Percentiles rank a stretch among this genome's conserved stretches.
phyloP scores from a whole-genome alignment of 2,797 vertebrate species.

The Pagetopsis macropterus region DNA sequence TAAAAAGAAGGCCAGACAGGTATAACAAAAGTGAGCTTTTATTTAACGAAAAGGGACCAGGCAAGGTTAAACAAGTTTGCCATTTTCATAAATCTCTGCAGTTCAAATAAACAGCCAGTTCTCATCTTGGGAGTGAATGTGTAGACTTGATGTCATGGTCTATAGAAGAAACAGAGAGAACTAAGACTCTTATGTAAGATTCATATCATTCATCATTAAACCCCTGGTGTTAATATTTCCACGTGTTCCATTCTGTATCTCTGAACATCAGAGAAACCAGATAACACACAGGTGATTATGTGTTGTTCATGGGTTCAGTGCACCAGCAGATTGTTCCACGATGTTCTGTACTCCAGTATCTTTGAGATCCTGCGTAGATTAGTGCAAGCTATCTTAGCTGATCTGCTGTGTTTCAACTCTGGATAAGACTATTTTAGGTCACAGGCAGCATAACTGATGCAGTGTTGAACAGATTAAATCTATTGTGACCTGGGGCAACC shows the following conservation, averaged over 20 bases:
- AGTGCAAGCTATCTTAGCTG: slow-evolving; percentile 20
- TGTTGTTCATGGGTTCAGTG: slow-evolving; percentile 24
- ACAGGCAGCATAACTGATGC: slow-evolving; percentile 37
- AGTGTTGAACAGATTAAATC: slow-evolving; percentile 49
- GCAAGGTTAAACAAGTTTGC: too few species aligned
- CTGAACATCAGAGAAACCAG: slow-evolving; percentile 14
- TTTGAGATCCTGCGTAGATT: slow-evolving; percentile 34
- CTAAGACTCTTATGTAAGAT: not conserved
- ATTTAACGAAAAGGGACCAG: too few species aligned
- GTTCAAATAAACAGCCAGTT: too few species aligned
- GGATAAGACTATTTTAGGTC: slow-evolving; percentile 36
- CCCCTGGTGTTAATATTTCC: slow-evolving; percentile 10
- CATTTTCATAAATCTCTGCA: too few species aligned
- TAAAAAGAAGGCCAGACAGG: too few species aligned
- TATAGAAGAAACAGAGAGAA: not conserved
- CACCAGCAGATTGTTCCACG: slow-evolving; percentile 10
- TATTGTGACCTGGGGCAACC: slow-evolving; percentile 36
- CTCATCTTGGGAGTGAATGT: too few species aligned
- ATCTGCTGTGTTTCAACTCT: slow-evolving; percentile 37
- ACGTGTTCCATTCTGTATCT: slow-evolving; percentile 23
- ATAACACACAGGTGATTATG: slow-evolving; percentile 36
- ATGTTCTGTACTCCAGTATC: slow-evolving; percentile 9
- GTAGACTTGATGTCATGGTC: too few species aligned
- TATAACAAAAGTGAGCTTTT: too few species aligned
- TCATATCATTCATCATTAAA: slow-evolving; percentile 3